Evolutionary conservation across 2,888 invertebrate species (phyloP).

Genomic region (Cyaniris semiargus): DNA sequence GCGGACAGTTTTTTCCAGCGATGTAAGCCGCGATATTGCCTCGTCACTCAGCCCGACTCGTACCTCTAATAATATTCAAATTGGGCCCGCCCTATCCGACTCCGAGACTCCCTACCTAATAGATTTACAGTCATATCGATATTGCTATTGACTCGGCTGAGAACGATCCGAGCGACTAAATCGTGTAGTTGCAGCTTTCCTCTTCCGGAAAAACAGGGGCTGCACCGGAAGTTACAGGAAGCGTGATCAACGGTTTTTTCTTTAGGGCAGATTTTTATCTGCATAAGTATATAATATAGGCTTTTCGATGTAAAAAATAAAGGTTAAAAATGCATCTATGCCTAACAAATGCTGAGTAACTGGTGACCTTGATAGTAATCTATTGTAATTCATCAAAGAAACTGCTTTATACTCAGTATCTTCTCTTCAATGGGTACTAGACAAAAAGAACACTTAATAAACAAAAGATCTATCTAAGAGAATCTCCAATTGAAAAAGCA

Average conservation of each 20-base stretch:
- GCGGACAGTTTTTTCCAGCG: slow-evolving; percentile 38
- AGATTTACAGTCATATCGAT: slow-evolving; percentile 30
- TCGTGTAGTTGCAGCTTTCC: slow-evolving; percentile 1
- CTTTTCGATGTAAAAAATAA: background rate
- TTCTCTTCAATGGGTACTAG: background rate
- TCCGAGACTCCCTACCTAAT: slow-evolving; percentile 17
- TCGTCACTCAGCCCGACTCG: slow-evolving; percentile 38
- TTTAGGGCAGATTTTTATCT: background rate
- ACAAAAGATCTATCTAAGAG: background rate
- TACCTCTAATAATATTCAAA: slow-evolving; percentile 41
- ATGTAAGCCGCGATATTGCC: slow-evolving; percentile 39
- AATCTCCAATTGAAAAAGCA: background rate
- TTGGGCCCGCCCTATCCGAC: slow-evolving; percentile 37
- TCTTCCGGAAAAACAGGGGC: slow-evolving; percentile 8
- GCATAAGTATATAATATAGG: background rate
- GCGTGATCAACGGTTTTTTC: background rate
- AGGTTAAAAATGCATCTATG: background rate
- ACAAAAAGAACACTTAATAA: background rate
- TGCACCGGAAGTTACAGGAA: background rate
- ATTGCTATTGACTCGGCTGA: slow-evolving; percentile 13
- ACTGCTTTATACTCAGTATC: background rate
- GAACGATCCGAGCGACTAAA: background rate
- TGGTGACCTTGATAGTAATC: background rate
- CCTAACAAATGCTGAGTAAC: no score
- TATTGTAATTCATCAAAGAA: background rate